Evolutionary conservation across 2,113 vertebrate species (phyloP), one percentile per base, ranked within the genome.

Genomic region (Dicentrarchus labrax): DNA sequence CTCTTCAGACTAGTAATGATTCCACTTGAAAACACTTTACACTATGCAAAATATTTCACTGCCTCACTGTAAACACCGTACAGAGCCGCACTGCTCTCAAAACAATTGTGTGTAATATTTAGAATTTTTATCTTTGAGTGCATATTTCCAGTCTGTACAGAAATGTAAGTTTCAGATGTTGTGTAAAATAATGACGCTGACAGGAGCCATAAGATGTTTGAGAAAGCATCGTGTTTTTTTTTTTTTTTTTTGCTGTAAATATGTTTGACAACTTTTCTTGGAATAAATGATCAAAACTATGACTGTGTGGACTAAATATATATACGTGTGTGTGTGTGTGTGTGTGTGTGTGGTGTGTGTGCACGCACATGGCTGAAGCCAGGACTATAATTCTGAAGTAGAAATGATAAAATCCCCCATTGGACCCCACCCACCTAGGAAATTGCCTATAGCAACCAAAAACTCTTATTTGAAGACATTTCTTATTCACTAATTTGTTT

Each of bases 231-330:
- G 1, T 76, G 30, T 78, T 59, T 79, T 78, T 71, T 81, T 85
- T 53, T 7, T 48, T 84, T 78, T 56, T 76, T 78, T 74, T 83
- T 86, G 68, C 69, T 94, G 89, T 93, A 91, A 93, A 93, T 93
- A 90, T 91, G 64, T 90, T 91, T 91, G 85, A 91, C 74, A 84
- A 83, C 21, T 79, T 93, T 93, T 94, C 92, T 91, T 89, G 74
- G 21, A 94, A 94, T 95, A 94, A 95, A 95, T 60, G 54, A 85
- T 85, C 6, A 78, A 87, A 88, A 80, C 17, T 51, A 45, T 22
- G 1, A n/a, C 30, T 17, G 5, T 64, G 24, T 80, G 62, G 5
- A 62, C 48, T 67, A 17, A 17, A 48, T 48, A 3, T 64, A 9
- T 64, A 6, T 43, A 3, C 7, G 4, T 57, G 11, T 24, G n/a